A percentile compares a stretch with the other conserved stretches of the same genome.
These are phyloP conservation scores for Chymomyza procnemis DNA, from an alignment of 2,888 invertebrate species.

Conservation along the genomic window DNA sequence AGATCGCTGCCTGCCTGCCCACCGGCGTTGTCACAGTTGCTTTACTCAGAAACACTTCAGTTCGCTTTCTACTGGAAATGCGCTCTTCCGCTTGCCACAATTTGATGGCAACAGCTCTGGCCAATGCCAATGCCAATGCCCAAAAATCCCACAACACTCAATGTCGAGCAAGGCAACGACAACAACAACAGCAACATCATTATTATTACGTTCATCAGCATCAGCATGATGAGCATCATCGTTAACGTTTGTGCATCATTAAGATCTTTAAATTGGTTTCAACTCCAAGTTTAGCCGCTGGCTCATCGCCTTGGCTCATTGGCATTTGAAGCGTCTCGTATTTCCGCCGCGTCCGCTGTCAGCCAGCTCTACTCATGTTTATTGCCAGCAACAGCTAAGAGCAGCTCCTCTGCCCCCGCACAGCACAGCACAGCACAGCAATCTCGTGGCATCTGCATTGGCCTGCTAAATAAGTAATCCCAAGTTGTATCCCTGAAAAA, in stretches of 20 bases:
- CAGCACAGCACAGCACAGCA: neutral
- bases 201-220: neutral
- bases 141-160: neutral
- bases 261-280: neutral
- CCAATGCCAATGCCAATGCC: neutral
- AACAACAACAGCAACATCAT: neutral
- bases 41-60: neutral
- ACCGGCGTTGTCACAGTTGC: neutral
- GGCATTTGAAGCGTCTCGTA: slow-evolving; percentile 65
- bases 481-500: slow-evolving; percentile 51
- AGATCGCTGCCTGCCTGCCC: too few relatives aligned
- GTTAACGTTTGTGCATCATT: neutral
- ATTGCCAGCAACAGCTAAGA: slow-evolving; percentile 19
- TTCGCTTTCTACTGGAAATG: neutral
- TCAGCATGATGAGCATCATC: neutral
- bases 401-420: neutral
- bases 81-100: neutral
- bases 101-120: neutral
- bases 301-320: slow-evolving; percentile 56
- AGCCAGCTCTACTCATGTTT: neutral
- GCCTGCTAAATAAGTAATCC: slow-evolving; percentile 64
- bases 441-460: neutral
- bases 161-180: neutral
- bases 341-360: slow-evolving; percentile 43
- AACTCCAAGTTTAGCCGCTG: neutral